Percentiles rank a stretch among this genome's conserved stretches.
phyloP scores from a whole-genome alignment of 2,797 vertebrate genomes.

The Taeniopygia guttata region DNA sequence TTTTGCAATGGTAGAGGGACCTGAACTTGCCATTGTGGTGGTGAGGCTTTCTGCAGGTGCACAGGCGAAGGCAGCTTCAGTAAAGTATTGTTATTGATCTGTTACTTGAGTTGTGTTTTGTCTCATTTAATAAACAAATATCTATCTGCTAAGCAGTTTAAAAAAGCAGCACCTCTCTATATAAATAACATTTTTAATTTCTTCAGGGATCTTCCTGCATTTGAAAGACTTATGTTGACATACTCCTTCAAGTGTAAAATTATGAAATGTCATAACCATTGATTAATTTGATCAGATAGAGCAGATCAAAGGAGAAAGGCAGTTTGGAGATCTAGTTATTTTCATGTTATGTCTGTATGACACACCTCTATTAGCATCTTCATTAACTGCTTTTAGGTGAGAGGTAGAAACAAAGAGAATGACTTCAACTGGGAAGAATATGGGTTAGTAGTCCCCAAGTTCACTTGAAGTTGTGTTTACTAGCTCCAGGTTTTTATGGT shows the following conservation, averaged over 20 bases:
- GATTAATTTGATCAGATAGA: constrained; percentile 12
- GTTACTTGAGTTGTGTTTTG: not conserved
- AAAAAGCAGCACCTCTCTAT: not conserved
- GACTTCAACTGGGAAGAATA: not conserved
- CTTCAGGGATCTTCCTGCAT: not conserved
- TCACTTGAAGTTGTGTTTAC: constrained; percentile 10
- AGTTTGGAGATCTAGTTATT: not conserved
- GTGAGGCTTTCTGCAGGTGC: not conserved
- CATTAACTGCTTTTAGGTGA: not conserved
- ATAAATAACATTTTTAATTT: not conserved
- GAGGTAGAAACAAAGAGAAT: not conserved
- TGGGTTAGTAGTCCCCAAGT: constrained; percentile 38
- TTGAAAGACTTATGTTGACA: fast-evolving
- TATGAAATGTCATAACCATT: not conserved
- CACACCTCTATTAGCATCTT: not conserved
- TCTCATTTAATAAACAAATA: not conserved
- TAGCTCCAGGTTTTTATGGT: constrained; percentile 4
- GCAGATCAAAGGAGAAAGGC: not conserved
- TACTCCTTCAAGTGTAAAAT: not conserved
- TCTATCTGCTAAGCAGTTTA: not conserved
- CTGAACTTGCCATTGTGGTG: not conserved
- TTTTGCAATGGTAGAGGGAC: not conserved
- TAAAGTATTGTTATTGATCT: not conserved
- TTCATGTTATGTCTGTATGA: not conserved
- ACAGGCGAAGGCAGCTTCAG: not conserved